Conservation (phyloP, 1,140 invertebrate genomes). For the Gonatopus flavifemur region DNA sequence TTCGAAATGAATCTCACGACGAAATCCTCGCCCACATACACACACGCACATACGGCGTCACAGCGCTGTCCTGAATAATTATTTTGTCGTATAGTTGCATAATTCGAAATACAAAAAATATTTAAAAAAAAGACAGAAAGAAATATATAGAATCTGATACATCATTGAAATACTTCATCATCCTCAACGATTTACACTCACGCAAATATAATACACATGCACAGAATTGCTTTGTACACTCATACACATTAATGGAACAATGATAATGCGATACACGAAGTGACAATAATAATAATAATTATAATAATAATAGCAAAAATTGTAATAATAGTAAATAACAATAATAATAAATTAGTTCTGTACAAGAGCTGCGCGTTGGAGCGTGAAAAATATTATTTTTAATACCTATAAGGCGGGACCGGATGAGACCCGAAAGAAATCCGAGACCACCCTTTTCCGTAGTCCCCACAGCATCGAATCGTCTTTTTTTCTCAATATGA, state of each 20-base stretch:
- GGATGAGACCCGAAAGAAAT: too few relatives aligned
- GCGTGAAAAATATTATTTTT: slow-evolving; percentile 47
- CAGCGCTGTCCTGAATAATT: not conserved
- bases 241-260: slow-evolving; percentile 44
- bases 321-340: slow-evolving; percentile 52
- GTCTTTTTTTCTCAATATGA: too few relatives aligned
- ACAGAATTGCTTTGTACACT: too few relatives aligned
- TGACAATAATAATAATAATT: slow-evolving; percentile 38
- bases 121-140: slow-evolving; percentile 9
- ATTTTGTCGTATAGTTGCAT: slow-evolving; percentile 6
- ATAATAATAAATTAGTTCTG: slow-evolving; percentile 61
- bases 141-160: slow-evolving; percentile 9
- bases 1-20: slow-evolving; percentile 1
- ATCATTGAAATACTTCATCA: slow-evolving; percentile 5
- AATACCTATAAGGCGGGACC: slow-evolving; percentile 36
- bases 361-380: slow-evolving; percentile 53
- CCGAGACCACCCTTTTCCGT: too few relatives aligned
- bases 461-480: slow-evolving; percentile 29
- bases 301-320: slow-evolving; percentile 33
- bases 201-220: slow-evolving; percentile 20
- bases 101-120: slow-evolving; percentile 18
- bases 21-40: slow-evolving; percentile 5
- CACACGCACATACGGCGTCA: slow-evolving; percentile 2
- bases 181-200: slow-evolving; percentile 10
- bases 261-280: slow-evolving; percentile 40